Evolutionary conservation across 2,113 vertebrate species (phyloP), one percentile per base, ranked within the genome.

Genomic region (Synodontis membranacea): DNA sequence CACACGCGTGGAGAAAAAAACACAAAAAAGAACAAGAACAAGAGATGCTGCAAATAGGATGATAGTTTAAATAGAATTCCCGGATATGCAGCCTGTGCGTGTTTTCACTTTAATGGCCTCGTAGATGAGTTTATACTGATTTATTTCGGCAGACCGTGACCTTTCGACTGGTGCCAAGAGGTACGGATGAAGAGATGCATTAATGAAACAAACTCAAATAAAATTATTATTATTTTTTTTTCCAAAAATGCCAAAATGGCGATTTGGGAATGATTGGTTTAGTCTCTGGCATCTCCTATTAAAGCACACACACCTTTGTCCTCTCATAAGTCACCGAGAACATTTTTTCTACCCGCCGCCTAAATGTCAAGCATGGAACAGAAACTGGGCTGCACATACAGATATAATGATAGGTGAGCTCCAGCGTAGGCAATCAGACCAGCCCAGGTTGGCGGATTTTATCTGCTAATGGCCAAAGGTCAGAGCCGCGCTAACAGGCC

Each of bases 91-190:
- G 52, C 64, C 39, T 2, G 54, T 11, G 23, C 42, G n/a, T 25
- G 70, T 76, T 78, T 60, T 31, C 5, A 44, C 50, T 46, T 39
- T 46, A 46, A 34, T n/a, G 9, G 70, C 11, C 12, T 46, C 39
- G 19, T 25, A 64, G 28, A 48, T 11, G 54, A 80, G 48, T 12
- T 64, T 48, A 68, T 80, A 70, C 25, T 31, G 34, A 28, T 39
- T 72, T 54, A 80, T 86, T 85, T 42, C 31, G 34, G 31, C 10
- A 37, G 7, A 79, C 42, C 56, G 34, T 78, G 56, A 50, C 74
- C 42, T 60, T 78, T 80, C 12, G 14, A 39, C 25, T 42, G 15
- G 54, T 8, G 70, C 23, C 34, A 66, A 85, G 58, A 11, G 56
- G n/a, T 50, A 46, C 21, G 48, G 39, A 78, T 46, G 64, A 52